Percentiles rank a stretch among this genome's conserved stretches.
Evolutionary conservation across 2,888 invertebrate genomes (phyloP).

Genomic region (Beris morrisii): DNA sequence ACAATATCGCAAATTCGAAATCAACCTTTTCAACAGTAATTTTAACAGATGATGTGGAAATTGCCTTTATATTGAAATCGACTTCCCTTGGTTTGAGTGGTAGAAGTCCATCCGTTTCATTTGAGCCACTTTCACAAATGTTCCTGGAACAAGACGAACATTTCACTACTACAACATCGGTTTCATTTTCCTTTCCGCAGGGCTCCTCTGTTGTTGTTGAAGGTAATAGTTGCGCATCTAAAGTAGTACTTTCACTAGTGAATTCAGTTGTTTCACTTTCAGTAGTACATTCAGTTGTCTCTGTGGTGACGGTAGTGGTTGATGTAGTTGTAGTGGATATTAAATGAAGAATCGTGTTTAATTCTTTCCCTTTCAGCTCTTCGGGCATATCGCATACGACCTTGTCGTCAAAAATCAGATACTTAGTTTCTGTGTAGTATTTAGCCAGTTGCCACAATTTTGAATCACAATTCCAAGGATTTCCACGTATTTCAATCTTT

Average conservation of each 20-base stretch:
- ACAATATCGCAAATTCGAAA: background rate
- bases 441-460: background rate
- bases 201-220: constrained; percentile 19
- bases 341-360: background rate
- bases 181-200: background rate
- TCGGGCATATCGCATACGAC: constrained; percentile 9
- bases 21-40: background rate
- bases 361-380: background rate
- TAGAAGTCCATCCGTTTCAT: background rate
- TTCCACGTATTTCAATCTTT: constrained; percentile 32
- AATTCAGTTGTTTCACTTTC: constrained; percentile 22
- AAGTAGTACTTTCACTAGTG: background rate
- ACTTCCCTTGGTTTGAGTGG: background rate
- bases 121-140: background rate
- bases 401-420: background rate
- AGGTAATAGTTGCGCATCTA: constrained; percentile 44
- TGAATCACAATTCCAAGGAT: constrained; percentile 20
- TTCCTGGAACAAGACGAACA: background rate
- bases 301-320: constrained; percentile 34
- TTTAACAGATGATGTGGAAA: background rate
- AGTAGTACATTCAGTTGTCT: constrained; percentile 38
- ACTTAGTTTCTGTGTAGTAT: constrained; percentile 5
- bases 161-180: background rate
- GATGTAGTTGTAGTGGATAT: constrained; percentile 17
- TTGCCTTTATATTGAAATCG: background rate